Conservation (phyloP, 2,888 invertebrate species). For the Ashinkailepas kermadecensis region DNA sequence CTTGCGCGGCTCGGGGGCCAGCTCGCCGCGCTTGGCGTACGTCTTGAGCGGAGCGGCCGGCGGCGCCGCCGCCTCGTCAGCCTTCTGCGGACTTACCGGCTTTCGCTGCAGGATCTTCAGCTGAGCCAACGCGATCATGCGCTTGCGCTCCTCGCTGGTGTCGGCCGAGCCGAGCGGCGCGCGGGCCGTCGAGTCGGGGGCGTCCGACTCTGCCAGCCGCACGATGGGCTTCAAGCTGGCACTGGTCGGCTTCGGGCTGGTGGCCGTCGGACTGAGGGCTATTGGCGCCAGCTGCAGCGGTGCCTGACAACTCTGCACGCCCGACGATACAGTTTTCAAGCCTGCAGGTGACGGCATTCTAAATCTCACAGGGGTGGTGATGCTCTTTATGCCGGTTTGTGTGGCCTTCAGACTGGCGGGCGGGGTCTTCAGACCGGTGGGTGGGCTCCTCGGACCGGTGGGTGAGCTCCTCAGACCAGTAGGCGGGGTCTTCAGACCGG, state of each 20-base stretch:
- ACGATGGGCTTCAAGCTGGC: constrained; percentile 9
- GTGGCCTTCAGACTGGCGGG: no score
- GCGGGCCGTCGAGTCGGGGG: not conserved
- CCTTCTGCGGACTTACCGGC: not conserved
- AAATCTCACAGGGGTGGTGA: no score
- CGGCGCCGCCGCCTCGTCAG: not conserved
- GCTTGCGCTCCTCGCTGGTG: constrained; percentile 3
- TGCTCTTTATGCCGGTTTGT: no score
- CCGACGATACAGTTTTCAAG: no score
- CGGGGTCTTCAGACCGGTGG: no score
- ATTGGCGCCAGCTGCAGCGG: no score
- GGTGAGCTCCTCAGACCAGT: no score
- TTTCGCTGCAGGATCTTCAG: constrained; percentile 12
- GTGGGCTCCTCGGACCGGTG: no score
- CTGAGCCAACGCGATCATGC: constrained; percentile 14
- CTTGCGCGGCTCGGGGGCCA: not conserved
- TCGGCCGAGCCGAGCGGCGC: not conserved
- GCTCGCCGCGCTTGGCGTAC: not conserved
- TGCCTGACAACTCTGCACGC: no score
- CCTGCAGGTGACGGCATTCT: no score
- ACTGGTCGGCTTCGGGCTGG: not conserved
- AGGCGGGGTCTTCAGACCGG: no score
- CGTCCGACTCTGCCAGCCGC: not conserved
- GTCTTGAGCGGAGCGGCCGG: not conserved
- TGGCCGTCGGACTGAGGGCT: no score